Conservation (phyloP, 2,888 invertebrate species). For the Oeneis ivallda region DNA sequence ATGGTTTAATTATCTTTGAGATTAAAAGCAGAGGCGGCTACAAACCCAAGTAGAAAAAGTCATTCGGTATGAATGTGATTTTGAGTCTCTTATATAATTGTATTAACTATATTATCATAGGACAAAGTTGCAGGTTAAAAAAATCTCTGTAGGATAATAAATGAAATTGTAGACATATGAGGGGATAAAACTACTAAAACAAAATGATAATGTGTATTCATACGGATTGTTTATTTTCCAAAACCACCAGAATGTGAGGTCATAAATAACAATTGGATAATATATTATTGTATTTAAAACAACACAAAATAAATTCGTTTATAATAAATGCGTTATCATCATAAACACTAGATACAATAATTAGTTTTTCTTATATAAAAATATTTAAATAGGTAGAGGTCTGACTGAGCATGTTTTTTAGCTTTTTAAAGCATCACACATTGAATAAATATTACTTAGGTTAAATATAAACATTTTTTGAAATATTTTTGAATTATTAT, state of each 20-base stretch:
- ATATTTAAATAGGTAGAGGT: conserved; percentile 50
- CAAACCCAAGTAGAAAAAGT: too few relatives aligned
- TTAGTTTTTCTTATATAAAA: conserved; percentile 56
- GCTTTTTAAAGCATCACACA: conserved; percentile 52
- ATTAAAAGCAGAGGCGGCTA: too few relatives aligned
- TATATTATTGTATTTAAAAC: conserved; percentile 43
- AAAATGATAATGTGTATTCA: conserved; percentile 24
- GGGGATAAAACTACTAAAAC: conserved; percentile 13
- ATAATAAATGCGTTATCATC: conserved; percentile 69
- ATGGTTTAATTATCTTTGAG: too few relatives aligned
- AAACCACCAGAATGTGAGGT: conserved; percentile 52
- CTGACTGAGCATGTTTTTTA: conserved; percentile 56
- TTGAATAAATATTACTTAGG: conserved; percentile 36
- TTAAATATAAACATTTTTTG: neutral
- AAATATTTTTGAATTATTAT: conserved; percentile 12
- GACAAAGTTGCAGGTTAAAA: too few relatives aligned
- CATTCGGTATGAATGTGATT: too few relatives aligned
- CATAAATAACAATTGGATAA: conserved; percentile 55
- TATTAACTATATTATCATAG: too few relatives aligned
- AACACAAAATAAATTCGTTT: conserved; percentile 78
- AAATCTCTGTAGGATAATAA: too few relatives aligned
- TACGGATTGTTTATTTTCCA: conserved; percentile 43
- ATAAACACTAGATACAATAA: conserved; percentile 45
- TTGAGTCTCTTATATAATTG: too few relatives aligned
- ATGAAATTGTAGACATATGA: too few relatives aligned